Conservation (phyloP, 1,140 invertebrate species). For the Solen grandis region DNA sequence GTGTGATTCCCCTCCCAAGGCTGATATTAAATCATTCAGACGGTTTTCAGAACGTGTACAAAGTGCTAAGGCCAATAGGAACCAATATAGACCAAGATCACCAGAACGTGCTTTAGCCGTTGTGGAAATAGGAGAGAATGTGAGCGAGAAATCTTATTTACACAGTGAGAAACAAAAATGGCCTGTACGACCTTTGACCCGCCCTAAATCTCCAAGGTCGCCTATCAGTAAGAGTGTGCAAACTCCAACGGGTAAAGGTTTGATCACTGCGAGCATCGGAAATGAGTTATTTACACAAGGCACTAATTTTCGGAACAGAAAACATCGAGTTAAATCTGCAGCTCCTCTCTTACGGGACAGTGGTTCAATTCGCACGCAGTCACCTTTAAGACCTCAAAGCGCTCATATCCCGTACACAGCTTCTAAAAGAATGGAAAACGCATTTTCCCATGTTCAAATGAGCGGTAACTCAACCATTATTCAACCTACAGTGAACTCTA, state of each 20-base stretch:
- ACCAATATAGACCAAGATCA: background rate
- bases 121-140: background rate
- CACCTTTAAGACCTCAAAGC: background rate
- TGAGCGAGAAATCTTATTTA: background rate
- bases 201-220: conserved; percentile 21
- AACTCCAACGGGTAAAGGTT: background rate
- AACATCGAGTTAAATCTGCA: conserved; percentile 22
- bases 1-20: conserved; percentile 29
- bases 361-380: background rate
- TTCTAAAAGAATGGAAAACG: background rate
- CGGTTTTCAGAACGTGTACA: conserved; percentile 7
- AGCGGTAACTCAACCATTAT: background rate
- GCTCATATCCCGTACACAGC: conserved; percentile 30
- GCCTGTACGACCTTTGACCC: conserved; percentile 31
- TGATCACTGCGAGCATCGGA: background rate
- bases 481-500: conserved; percentile 20
- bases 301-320: background rate
- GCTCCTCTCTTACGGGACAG: background rate
- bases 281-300: background rate
- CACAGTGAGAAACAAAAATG: background rate
- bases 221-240: no score
- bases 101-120: background rate
- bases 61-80: conserved; percentile 12
- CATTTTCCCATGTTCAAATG: background rate
- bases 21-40: conserved; percentile 23